A percentile compares a stretch with the other conserved stretches of the same genome.
These are phyloP conservation scores for Eupithecia dodoneata DNA, from an alignment of 2,888 invertebrate genomes.

Conservation along the genomic window DNA sequence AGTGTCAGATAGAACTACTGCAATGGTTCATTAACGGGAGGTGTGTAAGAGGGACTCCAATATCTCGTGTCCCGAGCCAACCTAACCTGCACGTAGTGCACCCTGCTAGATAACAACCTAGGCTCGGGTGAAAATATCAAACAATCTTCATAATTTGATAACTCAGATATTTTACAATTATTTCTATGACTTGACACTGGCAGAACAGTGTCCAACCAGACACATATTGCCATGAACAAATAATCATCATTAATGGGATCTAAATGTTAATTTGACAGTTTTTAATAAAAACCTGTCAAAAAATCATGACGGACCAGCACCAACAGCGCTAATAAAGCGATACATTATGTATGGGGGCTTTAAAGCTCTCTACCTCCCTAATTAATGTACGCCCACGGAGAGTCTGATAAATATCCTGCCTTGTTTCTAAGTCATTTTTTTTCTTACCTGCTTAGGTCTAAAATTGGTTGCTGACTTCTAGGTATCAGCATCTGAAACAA, in stretches of 20 bases:
- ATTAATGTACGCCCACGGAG: not conserved
- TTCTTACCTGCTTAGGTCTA: not conserved
- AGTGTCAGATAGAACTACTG: not conserved
- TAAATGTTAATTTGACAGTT: not conserved
- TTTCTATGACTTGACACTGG: too few relatives aligned
- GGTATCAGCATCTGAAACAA: conserved; percentile 6
- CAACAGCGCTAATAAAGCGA: not conserved
- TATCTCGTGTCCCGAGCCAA: too few relatives aligned
- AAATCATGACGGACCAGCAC: too few relatives aligned
- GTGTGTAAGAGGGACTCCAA: too few relatives aligned
- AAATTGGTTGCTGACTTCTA: not conserved
- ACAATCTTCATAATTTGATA: too few relatives aligned
- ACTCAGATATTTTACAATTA: too few relatives aligned
- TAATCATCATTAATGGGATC: not conserved
- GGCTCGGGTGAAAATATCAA: too few relatives aligned
- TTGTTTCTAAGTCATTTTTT: not conserved
- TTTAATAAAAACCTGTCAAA: not conserved
- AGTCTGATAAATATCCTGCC: not conserved
- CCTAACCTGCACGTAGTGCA: too few relatives aligned
- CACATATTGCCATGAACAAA: too few relatives aligned
- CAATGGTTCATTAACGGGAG: not conserved
- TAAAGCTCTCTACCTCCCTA: not conserved
- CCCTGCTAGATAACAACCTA: too few relatives aligned
- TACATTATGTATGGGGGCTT: not conserved
- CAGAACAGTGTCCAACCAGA: too few relatives aligned